Conservation (phyloP, 2,797 vertebrate species). For the Pogonophryne albipinna region DNA sequence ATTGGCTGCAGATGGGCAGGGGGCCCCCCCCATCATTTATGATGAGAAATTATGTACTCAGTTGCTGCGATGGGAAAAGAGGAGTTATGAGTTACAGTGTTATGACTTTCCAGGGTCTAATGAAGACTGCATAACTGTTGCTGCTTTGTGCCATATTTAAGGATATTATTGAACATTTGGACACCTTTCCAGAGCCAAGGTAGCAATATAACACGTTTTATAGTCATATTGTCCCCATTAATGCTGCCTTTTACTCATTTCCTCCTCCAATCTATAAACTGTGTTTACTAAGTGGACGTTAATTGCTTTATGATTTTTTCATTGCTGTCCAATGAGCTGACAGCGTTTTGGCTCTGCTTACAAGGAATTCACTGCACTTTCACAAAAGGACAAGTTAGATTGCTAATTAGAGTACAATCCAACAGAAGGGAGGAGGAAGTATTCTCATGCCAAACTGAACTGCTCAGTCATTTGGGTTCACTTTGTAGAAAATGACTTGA, state of each 20-base stretch:
- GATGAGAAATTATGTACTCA: constrained; percentile 72
- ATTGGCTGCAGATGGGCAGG: constrained; percentile 65
- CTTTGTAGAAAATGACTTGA: neutral
- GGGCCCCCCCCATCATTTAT: constrained; percentile 68
- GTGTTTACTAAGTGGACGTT: constrained; percentile 50
- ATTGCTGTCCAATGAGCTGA: constrained; percentile 43
- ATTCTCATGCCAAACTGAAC: constrained; percentile 13
- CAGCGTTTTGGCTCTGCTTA: constrained; percentile 30
- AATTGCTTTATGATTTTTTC: constrained; percentile 47
- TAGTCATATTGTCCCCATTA: constrained; percentile 54
- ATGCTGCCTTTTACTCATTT: constrained; percentile 42
- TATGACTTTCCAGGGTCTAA: constrained; percentile 77
- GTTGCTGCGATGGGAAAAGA: constrained; percentile 57
- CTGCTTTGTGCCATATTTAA: constrained; percentile 63
- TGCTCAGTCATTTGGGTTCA: constrained; percentile 24
- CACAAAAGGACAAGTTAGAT: constrained; percentile 24
- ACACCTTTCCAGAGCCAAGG: constrained; percentile 39
- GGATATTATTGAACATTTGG: constrained; percentile 58
- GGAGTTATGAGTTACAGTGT: constrained; percentile 66
- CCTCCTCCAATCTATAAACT: constrained; percentile 43
- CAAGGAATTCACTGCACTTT: constrained; percentile 31
- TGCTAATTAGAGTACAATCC: constrained; percentile 38
- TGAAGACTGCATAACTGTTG: constrained; percentile 68
- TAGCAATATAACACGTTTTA: constrained; percentile 51
- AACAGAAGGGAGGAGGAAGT: constrained; percentile 5